Percentiles rank a stretch among this genome's conserved stretches.
These are phyloP conservation scores for Smittia aterrima DNA, from an alignment of 2,888 invertebrate genomes.

Conservation along the genomic window DNA sequence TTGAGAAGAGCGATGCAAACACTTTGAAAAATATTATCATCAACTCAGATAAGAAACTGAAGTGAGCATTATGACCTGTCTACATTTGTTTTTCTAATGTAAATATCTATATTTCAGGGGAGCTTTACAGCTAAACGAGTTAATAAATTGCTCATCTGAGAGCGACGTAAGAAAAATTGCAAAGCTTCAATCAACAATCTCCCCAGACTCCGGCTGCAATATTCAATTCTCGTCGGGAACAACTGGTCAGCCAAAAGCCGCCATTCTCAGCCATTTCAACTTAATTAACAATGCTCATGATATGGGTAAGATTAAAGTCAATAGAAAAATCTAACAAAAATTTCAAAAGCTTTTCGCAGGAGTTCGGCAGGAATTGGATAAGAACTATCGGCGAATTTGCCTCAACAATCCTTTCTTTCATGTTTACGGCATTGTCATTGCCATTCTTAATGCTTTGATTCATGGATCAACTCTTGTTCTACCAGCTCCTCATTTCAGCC, in stretches of 20 bases:
- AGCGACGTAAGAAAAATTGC: constrained; percentile 43
- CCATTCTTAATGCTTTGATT: constrained; percentile 59
- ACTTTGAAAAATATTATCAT: constrained; percentile 61
- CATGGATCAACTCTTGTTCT: constrained; percentile 64
- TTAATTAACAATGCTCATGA: constrained; percentile 74
- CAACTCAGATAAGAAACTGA: constrained; percentile 54
- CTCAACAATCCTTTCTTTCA: constrained; percentile 78
- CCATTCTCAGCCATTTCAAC: constrained; percentile 66
- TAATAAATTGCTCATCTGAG: constrained; percentile 49
- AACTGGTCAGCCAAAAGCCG: constrained; percentile 74
- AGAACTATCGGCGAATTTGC: constrained; percentile 55
- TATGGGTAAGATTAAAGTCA: constrained; percentile 56
- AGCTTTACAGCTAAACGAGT: constrained; percentile 49
- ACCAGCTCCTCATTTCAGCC: constrained; percentile 61
- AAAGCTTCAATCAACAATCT: constrained; percentile 56
- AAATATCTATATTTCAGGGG: constrained; percentile 48
- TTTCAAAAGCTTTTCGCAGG: background rate
- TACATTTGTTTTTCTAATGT: background rate
- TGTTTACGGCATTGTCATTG: constrained; percentile 71
- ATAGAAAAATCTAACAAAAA: background rate
- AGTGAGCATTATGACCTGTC: constrained; percentile 49
- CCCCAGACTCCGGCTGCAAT: constrained; percentile 68
- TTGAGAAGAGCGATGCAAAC: constrained; percentile 56
- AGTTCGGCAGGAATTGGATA: constrained; percentile 51
- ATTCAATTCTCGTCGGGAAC: constrained; percentile 85